A percentile compares a stretch with the other conserved stretches of the same genome.
These are phyloP conservation scores for Cryptoprocta ferox DNA, from an alignment of 2,797 vertebrate species.

Conservation along the genomic window DNA sequence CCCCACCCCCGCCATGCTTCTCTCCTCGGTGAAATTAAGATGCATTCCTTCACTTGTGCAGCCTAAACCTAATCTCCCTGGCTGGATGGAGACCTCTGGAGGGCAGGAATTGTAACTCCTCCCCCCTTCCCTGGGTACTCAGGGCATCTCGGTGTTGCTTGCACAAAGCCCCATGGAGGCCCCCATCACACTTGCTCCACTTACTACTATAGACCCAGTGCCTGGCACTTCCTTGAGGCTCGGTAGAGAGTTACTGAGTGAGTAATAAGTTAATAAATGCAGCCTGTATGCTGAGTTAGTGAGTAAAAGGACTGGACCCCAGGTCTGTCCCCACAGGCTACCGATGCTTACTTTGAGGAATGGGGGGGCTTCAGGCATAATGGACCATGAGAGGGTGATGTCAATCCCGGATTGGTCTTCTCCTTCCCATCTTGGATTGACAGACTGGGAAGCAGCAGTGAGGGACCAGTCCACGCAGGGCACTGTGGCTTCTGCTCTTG, in stretches of 20 bases:
- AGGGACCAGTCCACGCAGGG: background rate
- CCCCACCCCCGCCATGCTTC: background rate
- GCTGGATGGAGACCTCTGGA: background rate
- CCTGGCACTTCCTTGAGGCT: background rate
- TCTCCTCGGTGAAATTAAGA: background rate
- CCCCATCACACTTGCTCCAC: fast-evolving
- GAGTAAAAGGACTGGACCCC: fast-evolving
- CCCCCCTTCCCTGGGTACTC: background rate
- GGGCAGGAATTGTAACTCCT: background rate
- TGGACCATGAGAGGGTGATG: fast-evolving
- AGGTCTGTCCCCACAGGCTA: background rate
- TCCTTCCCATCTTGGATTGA: background rate
- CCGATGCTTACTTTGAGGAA: background rate
- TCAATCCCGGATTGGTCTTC: background rate
- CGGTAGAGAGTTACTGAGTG: background rate
- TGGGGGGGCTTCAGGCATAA: fast-evolving
- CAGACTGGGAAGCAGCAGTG: background rate
- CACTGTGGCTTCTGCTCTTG: background rate
- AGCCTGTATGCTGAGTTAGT: background rate
- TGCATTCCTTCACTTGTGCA: background rate
- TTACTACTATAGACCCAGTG: background rate
- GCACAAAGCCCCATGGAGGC: background rate
- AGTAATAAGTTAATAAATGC: background rate
- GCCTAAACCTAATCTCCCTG: background rate
- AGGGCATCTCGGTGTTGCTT: background rate